Base-by-base conservation (phyloP, 2,888 invertebrate genomes). In the Agyllia agylla region DNA sequence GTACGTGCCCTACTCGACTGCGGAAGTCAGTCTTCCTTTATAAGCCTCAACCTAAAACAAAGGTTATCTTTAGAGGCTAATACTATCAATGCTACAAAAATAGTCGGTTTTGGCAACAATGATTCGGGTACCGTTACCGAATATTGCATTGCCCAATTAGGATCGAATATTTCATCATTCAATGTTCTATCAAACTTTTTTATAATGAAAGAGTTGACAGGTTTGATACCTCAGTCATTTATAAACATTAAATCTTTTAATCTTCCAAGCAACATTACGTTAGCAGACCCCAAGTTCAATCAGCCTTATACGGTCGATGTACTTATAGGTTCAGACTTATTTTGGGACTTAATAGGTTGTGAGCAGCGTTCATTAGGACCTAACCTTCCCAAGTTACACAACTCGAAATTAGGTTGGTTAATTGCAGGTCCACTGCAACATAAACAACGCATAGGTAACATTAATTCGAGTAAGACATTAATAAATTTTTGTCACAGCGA, bases 271-370 rank as follows among this genome's bases (percentile, higher is more conserved):
- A 64, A 82, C 42, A 70, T 89, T 42, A 38, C 8, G 20, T 82
- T 92, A 80, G 91, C 91, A 1, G 92, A 91, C 77, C 92, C 92
- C 13, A 42, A 73, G 0, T 92, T 92, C 35, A 78, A 90, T 82
- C 20, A 90, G 31, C 86, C 90, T 5, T 84, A 87, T 70, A 33
- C 78, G 17, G 82, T 92, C 15, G 89, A 91, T 31, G 31, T 92
- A 24, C 42, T 90, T 0, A 89, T 89, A 27, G 92, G 90, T 3
- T 88, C 90, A 8, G 90, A 92, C 81, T 17, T 91, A 24, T 91
- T 90, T 80, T 91, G 92, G 91, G 82, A 89, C 20, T 15, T 92
- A 3, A 73, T 91, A 24, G 87, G 83, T 49, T 77, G 85, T 64
- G 80, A 89, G 33, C 86, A 89, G 70, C 49, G 30, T 9, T 82